phyloP scores from a whole-genome alignment of 2,113 vertebrate species.

The Geococcyx californianus region DNA sequence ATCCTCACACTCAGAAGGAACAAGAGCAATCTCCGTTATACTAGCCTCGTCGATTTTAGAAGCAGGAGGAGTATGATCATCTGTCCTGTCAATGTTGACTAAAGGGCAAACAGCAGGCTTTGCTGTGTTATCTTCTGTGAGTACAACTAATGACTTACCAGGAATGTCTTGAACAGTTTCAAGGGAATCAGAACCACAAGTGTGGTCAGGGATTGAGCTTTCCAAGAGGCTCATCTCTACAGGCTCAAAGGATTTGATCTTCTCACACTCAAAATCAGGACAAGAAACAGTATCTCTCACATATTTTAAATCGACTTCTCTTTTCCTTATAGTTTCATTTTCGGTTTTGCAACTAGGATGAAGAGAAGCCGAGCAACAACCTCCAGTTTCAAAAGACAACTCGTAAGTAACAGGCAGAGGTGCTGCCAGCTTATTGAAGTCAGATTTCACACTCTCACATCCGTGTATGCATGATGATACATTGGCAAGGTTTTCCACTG shows the following conservation, averaged over 20 bases:
- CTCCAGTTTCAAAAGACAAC: background rate
- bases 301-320: background rate
- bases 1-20: background rate
- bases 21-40: background rate
- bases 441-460: background rate
- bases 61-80: background rate
- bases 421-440: background rate
- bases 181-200: background rate
- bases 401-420: background rate
- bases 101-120: background rate
- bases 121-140: background rate
- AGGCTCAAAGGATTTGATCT: background rate
- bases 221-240: background rate
- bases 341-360: background rate
- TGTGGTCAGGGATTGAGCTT: background rate
- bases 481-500: background rate
- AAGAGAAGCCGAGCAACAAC: background rate
- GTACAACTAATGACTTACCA: background rate
- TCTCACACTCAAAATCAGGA: background rate
- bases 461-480: background rate
- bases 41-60: background rate
- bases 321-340: background rate
- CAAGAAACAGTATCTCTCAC: background rate
- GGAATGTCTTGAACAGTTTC: background rate
- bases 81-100: background rate